These are phyloP conservation scores for Lysandra bellargus DNA, from an alignment of 2,888 invertebrate genomes.

Conservation along the genomic window DNA sequence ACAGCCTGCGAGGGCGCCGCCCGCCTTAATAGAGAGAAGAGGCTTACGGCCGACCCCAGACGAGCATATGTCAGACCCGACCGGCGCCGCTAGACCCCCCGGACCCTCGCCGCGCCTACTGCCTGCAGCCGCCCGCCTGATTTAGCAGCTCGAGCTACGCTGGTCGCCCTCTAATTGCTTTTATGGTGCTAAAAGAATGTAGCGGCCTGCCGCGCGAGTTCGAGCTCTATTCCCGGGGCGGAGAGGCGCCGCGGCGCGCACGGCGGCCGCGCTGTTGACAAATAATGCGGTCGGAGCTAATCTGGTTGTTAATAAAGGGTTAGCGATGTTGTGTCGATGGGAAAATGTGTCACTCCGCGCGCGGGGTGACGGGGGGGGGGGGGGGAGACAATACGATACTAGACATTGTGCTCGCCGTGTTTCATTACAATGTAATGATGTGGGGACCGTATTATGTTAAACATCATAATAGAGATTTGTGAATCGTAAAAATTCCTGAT, in stretches of 20 bases:
- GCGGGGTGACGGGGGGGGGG: constrained; percentile 25
- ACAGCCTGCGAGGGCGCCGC: constrained; percentile 57
- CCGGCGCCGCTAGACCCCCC: constrained; percentile 44
- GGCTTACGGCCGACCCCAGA: constrained; percentile 68
- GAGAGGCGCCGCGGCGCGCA: constrained; percentile 38
- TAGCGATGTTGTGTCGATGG: constrained; percentile 46
- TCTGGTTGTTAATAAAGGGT: constrained; percentile 55
- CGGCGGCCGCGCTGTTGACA: constrained; percentile 46
- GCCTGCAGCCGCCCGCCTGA: constrained; percentile 35
- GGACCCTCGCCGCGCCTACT: constrained; percentile 39
- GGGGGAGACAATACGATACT: background rate
- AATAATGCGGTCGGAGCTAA: constrained; percentile 57
- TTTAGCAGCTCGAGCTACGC: constrained; percentile 48
- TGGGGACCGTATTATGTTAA: constrained; percentile 11
- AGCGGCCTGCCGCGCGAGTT: constrained; percentile 44
- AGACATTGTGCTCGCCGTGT: constrained; percentile 12
- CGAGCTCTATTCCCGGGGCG: constrained; percentile 44
- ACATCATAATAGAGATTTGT: background rate
- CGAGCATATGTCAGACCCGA: constrained; percentile 71
- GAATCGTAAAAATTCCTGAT: background rate
- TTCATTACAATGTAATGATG: constrained; percentile 17
- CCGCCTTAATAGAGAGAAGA: constrained; percentile 72
- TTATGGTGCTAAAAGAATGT: constrained; percentile 55
- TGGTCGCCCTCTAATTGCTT: constrained; percentile 63
- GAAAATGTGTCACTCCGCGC: constrained; percentile 45